Evolutionary conservation across 2,797 vertebrate species (phyloP).

Genomic region (Sylvia borin): DNA sequence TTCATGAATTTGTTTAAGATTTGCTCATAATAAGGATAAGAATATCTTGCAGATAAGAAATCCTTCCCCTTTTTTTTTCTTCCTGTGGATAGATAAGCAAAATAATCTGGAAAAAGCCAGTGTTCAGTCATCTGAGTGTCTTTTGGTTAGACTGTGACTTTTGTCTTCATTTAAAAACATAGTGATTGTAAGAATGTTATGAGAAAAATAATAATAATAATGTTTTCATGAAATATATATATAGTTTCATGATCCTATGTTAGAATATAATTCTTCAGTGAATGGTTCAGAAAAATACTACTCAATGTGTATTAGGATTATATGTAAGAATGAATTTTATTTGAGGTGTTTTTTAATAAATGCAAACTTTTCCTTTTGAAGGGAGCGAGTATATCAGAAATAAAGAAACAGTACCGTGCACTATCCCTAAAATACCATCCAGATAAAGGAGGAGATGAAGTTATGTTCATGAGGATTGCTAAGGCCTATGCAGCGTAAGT

Average conservation of each 20-base stretch:
- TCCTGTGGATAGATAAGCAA: neutral
- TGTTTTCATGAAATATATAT: neutral
- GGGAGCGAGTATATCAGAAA: slow-evolving; percentile 91
- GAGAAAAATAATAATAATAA: neutral
- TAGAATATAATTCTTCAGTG: neutral
- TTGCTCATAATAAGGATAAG: neutral
- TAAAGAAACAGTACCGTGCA: slow-evolving; percentile 95
- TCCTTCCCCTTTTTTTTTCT: neutral
- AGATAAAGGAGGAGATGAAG: slow-evolving; percentile 96
- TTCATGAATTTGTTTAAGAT: neutral
- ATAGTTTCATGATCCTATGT: neutral
- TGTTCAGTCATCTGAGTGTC: neutral
- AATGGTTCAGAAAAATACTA: neutral
- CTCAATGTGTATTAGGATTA: neutral
- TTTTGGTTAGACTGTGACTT: neutral
- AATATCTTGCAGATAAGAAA: neutral
- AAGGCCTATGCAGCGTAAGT: slow-evolving; percentile 98
- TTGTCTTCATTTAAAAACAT: neutral
- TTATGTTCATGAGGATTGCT: slow-evolving; percentile 95
- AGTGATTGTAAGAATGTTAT: neutral
- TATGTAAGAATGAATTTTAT: neutral
- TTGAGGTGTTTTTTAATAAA: slow-evolving; percentile 1
- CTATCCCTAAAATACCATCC: slow-evolving; percentile 94
- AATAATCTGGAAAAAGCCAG: neutral
- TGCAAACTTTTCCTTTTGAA: slow-evolving; percentile 65